Evolutionary conservation across 2,113 vertebrate genomes (phyloP).

Genomic region (Odocoileus hemionus): DNA sequence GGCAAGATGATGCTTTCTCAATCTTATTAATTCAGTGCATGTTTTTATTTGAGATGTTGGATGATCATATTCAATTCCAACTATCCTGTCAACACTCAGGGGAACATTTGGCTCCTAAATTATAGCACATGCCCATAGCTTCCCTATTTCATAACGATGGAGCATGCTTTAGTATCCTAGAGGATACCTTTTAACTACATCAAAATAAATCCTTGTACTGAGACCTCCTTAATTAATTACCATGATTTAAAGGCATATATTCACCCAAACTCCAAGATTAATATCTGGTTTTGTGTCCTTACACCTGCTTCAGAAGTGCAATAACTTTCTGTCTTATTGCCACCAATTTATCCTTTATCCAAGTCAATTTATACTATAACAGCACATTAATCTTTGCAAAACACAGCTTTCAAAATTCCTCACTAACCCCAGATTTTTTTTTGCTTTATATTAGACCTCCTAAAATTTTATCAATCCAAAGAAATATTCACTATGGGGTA

Average conservation of each 20-base stretch:
- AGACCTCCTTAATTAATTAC: background rate
- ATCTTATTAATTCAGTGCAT: constrained; percentile 28
- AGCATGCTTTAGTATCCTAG: background rate
- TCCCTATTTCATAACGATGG: constrained; percentile 36
- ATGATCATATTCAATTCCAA: constrained; percentile 47
- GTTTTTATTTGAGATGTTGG: background rate
- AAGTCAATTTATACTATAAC: background rate
- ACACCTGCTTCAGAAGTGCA: background rate
- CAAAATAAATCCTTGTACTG: background rate
- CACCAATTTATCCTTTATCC: background rate
- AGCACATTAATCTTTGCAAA: background rate
- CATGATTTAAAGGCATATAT: background rate
- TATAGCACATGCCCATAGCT: background rate
- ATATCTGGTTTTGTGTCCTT: background rate
- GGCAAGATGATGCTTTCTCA: background rate
- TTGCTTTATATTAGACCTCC: background rate
- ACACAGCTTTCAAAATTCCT: background rate
- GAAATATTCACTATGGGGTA: background rate
- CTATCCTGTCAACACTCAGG: constrained; percentile 34
- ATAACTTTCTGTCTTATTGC: background rate
- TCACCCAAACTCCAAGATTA: background rate
- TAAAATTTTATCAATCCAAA: background rate
- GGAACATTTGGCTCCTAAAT: constrained; percentile 34
- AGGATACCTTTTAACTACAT: background rate
- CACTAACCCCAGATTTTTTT: background rate